These are phyloP conservation scores for Aeoliscus strigatus DNA, from an alignment of 2,797 vertebrate species.

Conservation along the genomic window DNA sequence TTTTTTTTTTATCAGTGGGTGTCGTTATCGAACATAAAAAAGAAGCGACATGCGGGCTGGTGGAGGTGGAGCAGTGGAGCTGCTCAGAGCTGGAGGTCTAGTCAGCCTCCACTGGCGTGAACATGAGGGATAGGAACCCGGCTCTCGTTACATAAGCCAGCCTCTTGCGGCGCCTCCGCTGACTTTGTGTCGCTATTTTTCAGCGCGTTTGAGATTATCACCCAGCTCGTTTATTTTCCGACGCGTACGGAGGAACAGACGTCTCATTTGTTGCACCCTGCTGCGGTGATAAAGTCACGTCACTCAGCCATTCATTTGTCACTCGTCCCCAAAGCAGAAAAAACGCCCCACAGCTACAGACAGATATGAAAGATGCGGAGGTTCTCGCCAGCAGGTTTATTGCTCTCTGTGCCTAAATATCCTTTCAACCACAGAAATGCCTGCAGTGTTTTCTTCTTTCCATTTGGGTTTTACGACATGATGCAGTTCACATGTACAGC, in stretches of 20 bases:
- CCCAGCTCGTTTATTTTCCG: constrained; percentile 1
- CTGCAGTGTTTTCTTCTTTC: constrained; percentile 5
- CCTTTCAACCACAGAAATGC: not conserved
- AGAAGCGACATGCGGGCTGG: too few species aligned
- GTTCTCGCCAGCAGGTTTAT: not conserved
- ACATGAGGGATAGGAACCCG: constrained; percentile 24
- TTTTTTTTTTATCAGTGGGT: constrained; percentile 15
- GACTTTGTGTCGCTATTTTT: constrained; percentile 19
- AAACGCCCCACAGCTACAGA: too few species aligned
- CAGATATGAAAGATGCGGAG: too few species aligned
- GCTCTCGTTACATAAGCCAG: constrained; percentile 54
- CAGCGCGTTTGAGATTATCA: not conserved
- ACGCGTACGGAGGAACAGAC: too few species aligned
- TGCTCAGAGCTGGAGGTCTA: constrained; percentile 18
- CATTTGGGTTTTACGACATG: constrained; percentile 5
- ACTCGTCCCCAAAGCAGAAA: too few species aligned
- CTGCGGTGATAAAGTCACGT: too few species aligned
- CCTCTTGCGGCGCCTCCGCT: constrained; percentile 28
- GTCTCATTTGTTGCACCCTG: too few species aligned
- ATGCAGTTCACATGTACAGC: constrained; percentile 16
- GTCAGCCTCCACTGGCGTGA: constrained; percentile 8
- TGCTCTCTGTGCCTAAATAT: not conserved
- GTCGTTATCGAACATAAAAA: constrained; percentile 25
- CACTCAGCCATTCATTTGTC: too few species aligned
- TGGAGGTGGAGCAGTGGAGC: not conserved